Base-by-base conservation (phyloP, 2,888 invertebrate species). In the Rutpela maculata region DNA sequence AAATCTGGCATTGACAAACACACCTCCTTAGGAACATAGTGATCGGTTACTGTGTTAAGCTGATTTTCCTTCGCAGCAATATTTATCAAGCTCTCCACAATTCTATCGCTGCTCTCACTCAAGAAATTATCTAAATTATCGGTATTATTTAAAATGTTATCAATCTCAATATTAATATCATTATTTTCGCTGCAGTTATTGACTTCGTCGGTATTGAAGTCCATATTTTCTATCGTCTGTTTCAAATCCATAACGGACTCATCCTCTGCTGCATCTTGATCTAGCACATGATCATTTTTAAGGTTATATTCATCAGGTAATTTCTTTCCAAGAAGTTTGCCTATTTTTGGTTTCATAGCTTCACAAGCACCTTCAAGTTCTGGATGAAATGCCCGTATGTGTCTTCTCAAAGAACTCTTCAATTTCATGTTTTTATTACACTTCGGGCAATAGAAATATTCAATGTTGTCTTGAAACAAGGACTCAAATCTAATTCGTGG, bases 1-100 rank as follows among this genome's bases (percentile, higher is more conserved):
- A 89, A 84, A 78, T 89, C 89, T 0, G 89, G 89, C 88, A 89
- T 89, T 0, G 89, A 89, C 55, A 89, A 79, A 78, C 87, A 87
- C 11, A 89, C 85, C 76, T 87, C 78, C 38, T 80, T 81, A n/a
- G 81, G 76, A 7, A 22, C 50, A 15, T 69, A 60, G 3, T 22
- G 31, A 18, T n/a, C 62, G 18, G 15, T 38, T 1, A 62, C 63
- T 0, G 57, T 26, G 15, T 50, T 62, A 11, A 69, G 43, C 38
- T 77, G 71, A 15, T 57, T 71, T 19, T 73, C 77, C 18, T 73
- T 75, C 0, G 76, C 78, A 18, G 74, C 77, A 38, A 67, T 80
- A 60, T 81, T 80, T n/a, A 83, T 78, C 70, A 84, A 79, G 65
- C 80, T 82, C n/a, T 84, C 81, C 9, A 83, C 81, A 50, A 85